Conservation (phyloP, 2,113 vertebrate genomes). For the Perca schrenkii region DNA sequence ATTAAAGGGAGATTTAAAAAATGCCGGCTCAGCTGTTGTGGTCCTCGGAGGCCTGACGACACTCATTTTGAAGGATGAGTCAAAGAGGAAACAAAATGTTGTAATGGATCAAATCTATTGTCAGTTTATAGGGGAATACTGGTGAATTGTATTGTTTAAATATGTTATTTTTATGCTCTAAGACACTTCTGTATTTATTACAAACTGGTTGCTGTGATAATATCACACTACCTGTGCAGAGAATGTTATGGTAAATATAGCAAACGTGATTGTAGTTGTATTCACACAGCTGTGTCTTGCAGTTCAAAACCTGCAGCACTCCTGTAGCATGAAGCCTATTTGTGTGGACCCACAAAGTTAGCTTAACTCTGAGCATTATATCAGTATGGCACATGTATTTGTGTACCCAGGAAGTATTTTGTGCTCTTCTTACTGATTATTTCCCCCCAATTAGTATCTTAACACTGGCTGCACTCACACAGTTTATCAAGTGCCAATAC, state of each 20-base stretch:
- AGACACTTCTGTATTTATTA: conserved; percentile 42
- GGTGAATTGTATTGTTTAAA: conserved; percentile 47
- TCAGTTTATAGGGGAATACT: conserved; percentile 41
- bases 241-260: conserved; percentile 51
- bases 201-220: conserved; percentile 15
- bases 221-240: conserved; percentile 39
- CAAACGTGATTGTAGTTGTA: conserved; percentile 34
- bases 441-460: not conserved
- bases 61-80: conserved; percentile 44
- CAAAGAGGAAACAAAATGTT: conserved; percentile 36
- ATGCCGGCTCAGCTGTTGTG: conserved; percentile 8
- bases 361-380: not conserved
- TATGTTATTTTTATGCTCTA: conserved; percentile 41
- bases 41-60: conserved; percentile 36
- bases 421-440: conserved; percentile 5
- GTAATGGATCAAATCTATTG: conserved; percentile 31
- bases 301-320: conserved; percentile 36
- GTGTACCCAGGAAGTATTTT: conserved; percentile 17
- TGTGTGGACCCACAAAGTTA: conserved; percentile 34
- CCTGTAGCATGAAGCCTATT: conserved; percentile 35
- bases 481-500: conserved; percentile 11
- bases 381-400: not conserved
- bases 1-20: conserved; percentile 19
- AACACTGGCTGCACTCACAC: not conserved
- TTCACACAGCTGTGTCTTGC: conserved; percentile 14